Evolutionary conservation across 2,113 vertebrate genomes (phyloP).

Genomic region (Fulmarus glacialis): DNA sequence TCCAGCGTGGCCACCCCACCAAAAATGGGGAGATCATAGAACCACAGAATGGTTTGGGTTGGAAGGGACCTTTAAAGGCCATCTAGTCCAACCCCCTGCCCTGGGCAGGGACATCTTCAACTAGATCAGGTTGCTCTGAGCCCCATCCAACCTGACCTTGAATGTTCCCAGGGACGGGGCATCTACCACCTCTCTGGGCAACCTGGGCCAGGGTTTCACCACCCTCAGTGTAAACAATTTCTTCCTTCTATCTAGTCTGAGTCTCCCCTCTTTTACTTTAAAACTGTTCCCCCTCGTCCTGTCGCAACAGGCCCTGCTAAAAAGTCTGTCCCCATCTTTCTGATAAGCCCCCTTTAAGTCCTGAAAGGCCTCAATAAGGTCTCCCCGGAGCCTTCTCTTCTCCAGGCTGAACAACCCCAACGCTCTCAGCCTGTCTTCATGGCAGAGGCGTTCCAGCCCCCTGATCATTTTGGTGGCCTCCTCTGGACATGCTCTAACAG

Average conservation of each 20-base stretch:
- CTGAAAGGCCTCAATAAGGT: not conserved
- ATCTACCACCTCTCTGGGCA: too few species aligned
- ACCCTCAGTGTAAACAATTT: too few species aligned
- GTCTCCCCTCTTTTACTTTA: too few species aligned
- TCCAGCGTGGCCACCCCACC: not conserved
- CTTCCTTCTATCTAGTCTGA: too few species aligned
- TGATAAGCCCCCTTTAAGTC: too few species aligned
- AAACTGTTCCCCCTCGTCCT: too few species aligned
- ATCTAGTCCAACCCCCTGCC: not conserved
- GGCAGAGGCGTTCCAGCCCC: not conserved
- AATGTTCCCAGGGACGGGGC: too few species aligned
- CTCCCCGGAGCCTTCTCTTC: not conserved
- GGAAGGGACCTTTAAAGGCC: too few species aligned
- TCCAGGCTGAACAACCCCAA: not conserved
- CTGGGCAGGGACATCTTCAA: fast-evolving
- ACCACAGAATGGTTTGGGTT: not conserved
- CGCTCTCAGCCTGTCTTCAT: not conserved
- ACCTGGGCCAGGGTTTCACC: too few species aligned
- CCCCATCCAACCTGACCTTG: not conserved
- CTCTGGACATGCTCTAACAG: not conserved
- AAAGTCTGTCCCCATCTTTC: not conserved
- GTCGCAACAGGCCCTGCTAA: too few species aligned
- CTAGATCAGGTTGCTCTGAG: not conserved
- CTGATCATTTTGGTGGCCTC: fast-evolving
- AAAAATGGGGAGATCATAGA: not conserved